Percentiles rank a stretch among this genome's conserved stretches.
Conservation (phyloP, 2,113 vertebrate genomes). For the Psilopsiagon aymara region DNA sequence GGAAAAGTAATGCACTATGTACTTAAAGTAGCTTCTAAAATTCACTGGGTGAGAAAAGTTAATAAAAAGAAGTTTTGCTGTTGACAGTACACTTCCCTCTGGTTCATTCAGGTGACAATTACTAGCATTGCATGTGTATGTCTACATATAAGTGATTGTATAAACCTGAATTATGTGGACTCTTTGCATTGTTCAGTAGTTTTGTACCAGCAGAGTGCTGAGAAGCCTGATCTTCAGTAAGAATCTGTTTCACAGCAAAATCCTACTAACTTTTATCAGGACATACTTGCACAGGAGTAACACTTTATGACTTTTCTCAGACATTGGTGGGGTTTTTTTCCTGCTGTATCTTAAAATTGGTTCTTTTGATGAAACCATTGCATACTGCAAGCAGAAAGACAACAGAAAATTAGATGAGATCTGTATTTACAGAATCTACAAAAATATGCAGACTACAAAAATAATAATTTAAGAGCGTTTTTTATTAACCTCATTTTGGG, state of each 20-base stretch:
- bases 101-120: neutral
- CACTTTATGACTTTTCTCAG: neutral
- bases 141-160: neutral
- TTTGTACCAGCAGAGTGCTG: neutral
- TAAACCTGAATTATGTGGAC: neutral
- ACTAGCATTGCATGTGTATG: fast-evolving
- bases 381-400: neutral
- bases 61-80: neutral
- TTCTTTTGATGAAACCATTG: neutral
- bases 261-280: neutral
- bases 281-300: neutral
- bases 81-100: neutral
- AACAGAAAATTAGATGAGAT: neutral
- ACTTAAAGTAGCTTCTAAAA: neutral
- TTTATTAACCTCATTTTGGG: neutral
- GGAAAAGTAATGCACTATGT: neutral
- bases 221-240: neutral
- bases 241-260: neutral
- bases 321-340: fast-evolving
- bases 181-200: neutral
- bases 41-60: neutral
- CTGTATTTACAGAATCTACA: neutral
- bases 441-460: neutral
- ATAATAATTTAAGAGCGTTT: neutral
- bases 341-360: neutral